These are phyloP conservation scores for Eristalis tenax DNA, from an alignment of 2,888 invertebrate genomes.

Conservation along the genomic window DNA sequence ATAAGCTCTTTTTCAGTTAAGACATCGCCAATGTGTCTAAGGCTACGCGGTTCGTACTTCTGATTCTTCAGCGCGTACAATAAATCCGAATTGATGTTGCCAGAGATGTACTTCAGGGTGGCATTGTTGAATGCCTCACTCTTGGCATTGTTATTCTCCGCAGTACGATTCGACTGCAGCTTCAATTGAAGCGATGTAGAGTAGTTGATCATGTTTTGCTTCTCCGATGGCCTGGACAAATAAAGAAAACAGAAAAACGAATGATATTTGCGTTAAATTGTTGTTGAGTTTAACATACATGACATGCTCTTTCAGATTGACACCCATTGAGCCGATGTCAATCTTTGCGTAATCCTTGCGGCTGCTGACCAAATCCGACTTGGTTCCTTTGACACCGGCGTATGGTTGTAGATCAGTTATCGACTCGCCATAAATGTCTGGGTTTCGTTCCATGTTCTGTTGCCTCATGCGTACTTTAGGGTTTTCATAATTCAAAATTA, in stretches of 20 bases:
- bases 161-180: constrained; percentile 74
- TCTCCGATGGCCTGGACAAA: constrained; percentile 73
- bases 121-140: constrained; percentile 49
- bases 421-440: constrained; percentile 29
- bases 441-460: constrained; percentile 28
- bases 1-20: constrained; percentile 66
- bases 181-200: constrained; percentile 73
- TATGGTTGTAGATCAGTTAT: constrained; percentile 43
- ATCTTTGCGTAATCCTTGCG: constrained; percentile 86
- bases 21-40: constrained; percentile 58
- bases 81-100: constrained; percentile 74
- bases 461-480: constrained; percentile 14
- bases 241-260: background rate
- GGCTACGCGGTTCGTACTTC: constrained; percentile 61
- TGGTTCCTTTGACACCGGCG: constrained; percentile 23
- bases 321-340: constrained; percentile 87
- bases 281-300: constrained; percentile 66
- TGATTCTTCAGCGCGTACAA: constrained; percentile 74
- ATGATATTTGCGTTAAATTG: background rate
- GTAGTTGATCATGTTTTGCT: constrained; percentile 73
- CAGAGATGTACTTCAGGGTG: constrained; percentile 74
- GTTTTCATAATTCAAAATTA: constrained; percentile 35
- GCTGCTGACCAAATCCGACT: constrained; percentile 49
- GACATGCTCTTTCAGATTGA: constrained; percentile 82
- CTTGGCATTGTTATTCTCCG: constrained; percentile 64